These are phyloP conservation scores for Hyposmocoma kahamanoa DNA, from an alignment of 1,140 invertebrate genomes.

Conservation along the genomic window DNA sequence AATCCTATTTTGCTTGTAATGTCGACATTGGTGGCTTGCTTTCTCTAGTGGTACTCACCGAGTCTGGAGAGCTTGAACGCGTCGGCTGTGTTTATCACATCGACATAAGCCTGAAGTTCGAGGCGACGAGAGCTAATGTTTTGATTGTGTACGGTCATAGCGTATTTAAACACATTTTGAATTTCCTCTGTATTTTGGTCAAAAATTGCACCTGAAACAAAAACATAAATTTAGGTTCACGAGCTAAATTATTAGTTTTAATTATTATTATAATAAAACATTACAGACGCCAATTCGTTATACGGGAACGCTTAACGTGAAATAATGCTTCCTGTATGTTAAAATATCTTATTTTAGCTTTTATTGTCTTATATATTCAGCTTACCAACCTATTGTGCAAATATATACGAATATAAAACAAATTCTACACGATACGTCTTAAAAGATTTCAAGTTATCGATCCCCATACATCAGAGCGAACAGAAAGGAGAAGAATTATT, in stretches of 20 bases:
- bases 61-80: constrained; percentile 91
- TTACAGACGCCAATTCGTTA: too few relatives aligned
- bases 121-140: constrained; percentile 85
- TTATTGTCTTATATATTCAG: too few relatives aligned
- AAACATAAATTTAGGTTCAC: constrained; percentile 16
- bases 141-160: constrained; percentile 87
- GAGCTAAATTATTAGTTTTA: too few relatives aligned
- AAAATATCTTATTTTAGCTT: too few relatives aligned
- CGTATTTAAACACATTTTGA: constrained; percentile 91
- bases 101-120: constrained; percentile 89
- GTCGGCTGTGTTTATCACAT: constrained; percentile 93
- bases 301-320: too few relatives aligned
- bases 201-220: constrained; percentile 86
- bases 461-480: too few relatives aligned
- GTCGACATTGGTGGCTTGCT: too few relatives aligned
- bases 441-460: too few relatives aligned
- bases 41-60: constrained; percentile 89
- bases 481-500: constrained; percentile 2
- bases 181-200: constrained; percentile 92
- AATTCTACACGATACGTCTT: neutral
- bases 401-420: neutral
- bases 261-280: too few relatives aligned
- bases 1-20: too few relatives aligned
- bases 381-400: neutral
- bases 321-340: too few relatives aligned